Evolutionary conservation across 2,888 invertebrate genomes (phyloP).

Genomic region (Aplocera efformata): DNA sequence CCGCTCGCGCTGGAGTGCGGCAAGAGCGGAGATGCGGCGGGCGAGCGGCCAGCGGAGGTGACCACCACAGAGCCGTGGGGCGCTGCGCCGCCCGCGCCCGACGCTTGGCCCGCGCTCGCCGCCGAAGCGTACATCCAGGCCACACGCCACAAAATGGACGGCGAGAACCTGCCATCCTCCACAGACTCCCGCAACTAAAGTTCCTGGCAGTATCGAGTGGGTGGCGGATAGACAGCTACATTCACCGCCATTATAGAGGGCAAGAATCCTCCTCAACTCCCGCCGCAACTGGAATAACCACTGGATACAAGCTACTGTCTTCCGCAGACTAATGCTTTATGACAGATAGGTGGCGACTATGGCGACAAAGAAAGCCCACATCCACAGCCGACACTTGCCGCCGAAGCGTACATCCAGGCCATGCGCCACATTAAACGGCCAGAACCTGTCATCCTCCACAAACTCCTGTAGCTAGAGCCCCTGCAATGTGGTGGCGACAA

Average conservation of each 20-base stretch:
- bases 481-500: not conserved
- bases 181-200: constrained; percentile 71
- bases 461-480: constrained; percentile 64
- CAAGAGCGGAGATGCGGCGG: constrained; percentile 43
- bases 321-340: too few species aligned
- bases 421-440: constrained; percentile 69
- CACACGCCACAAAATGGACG: constrained; percentile 68
- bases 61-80: constrained; percentile 67
- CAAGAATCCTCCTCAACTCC: too few species aligned
- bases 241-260: too few species aligned
- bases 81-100: constrained; percentile 38
- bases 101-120: constrained; percentile 60
- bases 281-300: too few species aligned
- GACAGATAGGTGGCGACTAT: too few species aligned
- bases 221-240: too few species aligned
- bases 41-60: constrained; percentile 70
- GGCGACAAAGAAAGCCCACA: too few species aligned
- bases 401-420: constrained; percentile 68
- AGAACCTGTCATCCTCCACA: constrained; percentile 72
- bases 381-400: constrained; percentile 61
- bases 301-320: too few species aligned
- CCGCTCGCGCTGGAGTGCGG: constrained; percentile 65
- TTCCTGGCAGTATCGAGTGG: not conserved
- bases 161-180: constrained; percentile 72
- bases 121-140: constrained; percentile 69